Conservation (phyloP, 2,113 vertebrate species). For the Carlito syrichta region DNA sequence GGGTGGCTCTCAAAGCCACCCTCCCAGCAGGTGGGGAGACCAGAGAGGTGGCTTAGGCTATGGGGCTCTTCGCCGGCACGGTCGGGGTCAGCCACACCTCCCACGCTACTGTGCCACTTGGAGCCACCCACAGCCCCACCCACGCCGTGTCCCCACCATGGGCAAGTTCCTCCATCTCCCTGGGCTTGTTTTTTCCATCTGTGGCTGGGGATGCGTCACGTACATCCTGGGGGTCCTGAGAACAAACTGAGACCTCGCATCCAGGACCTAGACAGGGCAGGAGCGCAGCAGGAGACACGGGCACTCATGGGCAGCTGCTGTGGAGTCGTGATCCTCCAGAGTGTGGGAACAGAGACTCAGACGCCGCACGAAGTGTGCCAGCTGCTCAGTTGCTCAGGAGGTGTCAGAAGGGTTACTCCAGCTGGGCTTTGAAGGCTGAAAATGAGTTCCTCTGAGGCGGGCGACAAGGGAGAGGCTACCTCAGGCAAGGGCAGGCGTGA, state of each 20-base stretch:
- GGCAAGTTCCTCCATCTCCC: not conserved
- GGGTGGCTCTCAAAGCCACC: not conserved
- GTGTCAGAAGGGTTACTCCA: not conserved
- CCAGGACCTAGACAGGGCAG: not conserved
- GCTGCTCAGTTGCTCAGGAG: fast-evolving
- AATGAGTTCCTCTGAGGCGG: not conserved
- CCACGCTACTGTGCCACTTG: not conserved
- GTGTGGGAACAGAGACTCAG: not conserved
- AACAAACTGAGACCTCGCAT: not conserved
- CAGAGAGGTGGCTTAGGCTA: not conserved
- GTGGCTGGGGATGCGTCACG: not conserved
- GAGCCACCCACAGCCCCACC: no score
- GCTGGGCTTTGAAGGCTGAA: not conserved
- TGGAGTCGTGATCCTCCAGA: not conserved
- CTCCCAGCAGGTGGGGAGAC: not conserved
- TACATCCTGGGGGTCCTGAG: not conserved
- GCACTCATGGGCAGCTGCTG: no score
- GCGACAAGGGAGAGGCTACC: not conserved
- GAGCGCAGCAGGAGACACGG: not conserved
- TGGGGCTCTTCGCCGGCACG: not conserved
- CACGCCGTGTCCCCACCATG: no score
- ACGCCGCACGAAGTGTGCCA: not conserved
- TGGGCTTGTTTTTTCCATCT: not conserved
- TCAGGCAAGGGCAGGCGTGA: not conserved
- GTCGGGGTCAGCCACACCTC: not conserved